Percentiles rank a stretch among this genome's conserved stretches.
phyloP scores from a whole-genome alignment of 1,140 invertebrate species.

The Heliconius eleuchia region DNA sequence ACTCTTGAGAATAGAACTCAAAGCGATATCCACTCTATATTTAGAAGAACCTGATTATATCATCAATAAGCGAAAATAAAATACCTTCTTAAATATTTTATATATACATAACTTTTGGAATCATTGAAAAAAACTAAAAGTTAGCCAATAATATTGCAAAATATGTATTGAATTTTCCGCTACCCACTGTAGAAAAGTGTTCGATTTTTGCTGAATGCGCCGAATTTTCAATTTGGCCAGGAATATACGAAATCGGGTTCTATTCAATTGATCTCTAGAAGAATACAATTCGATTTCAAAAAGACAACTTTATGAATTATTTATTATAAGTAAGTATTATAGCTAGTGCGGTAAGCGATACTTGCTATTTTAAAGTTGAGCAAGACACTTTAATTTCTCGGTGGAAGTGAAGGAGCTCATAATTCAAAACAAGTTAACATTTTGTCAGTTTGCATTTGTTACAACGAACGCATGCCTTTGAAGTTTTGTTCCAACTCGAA shows the following conservation, averaged over 20 bases:
- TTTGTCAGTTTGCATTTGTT: conserved; percentile 76
- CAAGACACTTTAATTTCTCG: conserved; percentile 79
- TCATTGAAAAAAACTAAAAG: neutral
- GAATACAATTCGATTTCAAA: conserved; percentile 54
- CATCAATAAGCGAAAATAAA: no score
- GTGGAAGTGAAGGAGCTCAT: conserved; percentile 67
- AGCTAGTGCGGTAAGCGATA: conserved; percentile 56
- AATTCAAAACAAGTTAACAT: conserved; percentile 78
- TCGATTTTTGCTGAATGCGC: conserved; percentile 16
- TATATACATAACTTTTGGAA: no score
- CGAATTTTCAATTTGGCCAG: conserved; percentile 26
- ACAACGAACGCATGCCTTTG: conserved; percentile 33
- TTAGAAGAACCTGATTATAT: no score
- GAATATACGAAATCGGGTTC: conserved; percentile 28
- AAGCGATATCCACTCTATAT: no score
- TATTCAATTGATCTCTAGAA: conserved; percentile 46
- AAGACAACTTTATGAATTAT: conserved; percentile 63
- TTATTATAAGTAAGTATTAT: conserved; percentile 33
- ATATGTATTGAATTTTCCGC: conserved; percentile 28
- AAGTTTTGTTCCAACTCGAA: conserved; percentile 26
- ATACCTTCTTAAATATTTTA: no score
- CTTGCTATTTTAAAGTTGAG: conserved; percentile 75
- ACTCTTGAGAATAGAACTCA: no score
- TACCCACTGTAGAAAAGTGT: neutral
- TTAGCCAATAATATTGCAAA: neutral